These are phyloP conservation scores for Mungos mungo DNA, from an alignment of 2,113 vertebrate genomes.

Conservation along the genomic window DNA sequence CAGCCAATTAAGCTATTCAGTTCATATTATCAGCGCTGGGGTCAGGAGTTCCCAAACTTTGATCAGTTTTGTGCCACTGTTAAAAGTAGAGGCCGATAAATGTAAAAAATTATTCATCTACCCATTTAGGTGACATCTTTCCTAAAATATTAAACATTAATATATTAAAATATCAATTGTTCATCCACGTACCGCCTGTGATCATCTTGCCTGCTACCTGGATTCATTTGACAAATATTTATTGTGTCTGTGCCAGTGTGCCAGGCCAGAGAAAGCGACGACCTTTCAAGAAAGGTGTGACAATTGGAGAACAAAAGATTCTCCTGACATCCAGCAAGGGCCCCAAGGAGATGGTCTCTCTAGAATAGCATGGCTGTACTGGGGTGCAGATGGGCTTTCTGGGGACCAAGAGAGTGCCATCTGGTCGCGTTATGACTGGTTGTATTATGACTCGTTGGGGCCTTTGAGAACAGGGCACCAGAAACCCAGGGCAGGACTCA, in stretches of 20 bases:
- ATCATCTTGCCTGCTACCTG: background rate
- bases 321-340: accelerated
- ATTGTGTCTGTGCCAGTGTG: background rate
- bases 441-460: background rate
- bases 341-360: background rate
- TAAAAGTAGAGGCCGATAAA: background rate
- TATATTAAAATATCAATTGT: background rate
- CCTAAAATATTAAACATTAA: background rate
- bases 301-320: background rate
- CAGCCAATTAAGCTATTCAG: background rate
- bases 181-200: background rate
- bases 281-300: background rate
- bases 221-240: background rate
- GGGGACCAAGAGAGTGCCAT: accelerated
- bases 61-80: background rate
- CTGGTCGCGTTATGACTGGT: no score
- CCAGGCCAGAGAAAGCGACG: background rate
- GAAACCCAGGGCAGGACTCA: background rate
- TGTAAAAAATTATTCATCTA: background rate
- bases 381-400: background rate
- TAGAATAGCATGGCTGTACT: background rate
- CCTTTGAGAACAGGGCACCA: background rate
- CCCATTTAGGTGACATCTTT: background rate
- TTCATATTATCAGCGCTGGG: background rate
- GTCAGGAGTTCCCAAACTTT: background rate